Conservation (phyloP, 2,113 vertebrate genomes). For the Redunca redunca region DNA sequence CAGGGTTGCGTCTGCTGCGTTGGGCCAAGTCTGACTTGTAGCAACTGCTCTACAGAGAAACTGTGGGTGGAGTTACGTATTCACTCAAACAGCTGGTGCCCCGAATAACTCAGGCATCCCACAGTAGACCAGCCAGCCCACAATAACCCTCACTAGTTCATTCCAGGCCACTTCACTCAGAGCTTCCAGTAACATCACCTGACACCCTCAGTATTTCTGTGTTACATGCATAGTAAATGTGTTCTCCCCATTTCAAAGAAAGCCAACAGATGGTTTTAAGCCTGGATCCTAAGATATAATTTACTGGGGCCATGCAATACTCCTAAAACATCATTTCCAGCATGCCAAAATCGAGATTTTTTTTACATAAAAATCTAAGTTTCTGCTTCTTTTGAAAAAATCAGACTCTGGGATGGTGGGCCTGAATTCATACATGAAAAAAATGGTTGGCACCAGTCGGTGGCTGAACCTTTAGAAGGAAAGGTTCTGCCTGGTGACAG, state of each 20-base stretch:
- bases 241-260: background rate
- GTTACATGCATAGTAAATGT: background rate
- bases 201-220: background rate
- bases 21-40: background rate
- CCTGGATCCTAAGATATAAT: background rate
- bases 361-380: background rate
- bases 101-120: background rate
- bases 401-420: background rate
- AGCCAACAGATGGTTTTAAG: background rate
- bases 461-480: background rate
- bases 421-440: background rate
- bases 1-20: background rate
- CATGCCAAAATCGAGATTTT: background rate
- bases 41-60: background rate
- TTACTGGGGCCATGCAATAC: background rate
- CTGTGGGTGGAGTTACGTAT: background rate
- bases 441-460: background rate
- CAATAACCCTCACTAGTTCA: background rate
- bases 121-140: background rate
- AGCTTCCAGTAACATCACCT: background rate
- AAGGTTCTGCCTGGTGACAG: too few species aligned
- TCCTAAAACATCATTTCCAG: background rate
- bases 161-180: background rate
- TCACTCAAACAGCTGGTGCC: background rate
- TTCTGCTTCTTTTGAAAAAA: background rate